Evolutionary conservation across 1,140 invertebrate species (phyloP).

Genomic region (Rhopalosiphum maidis): DNA sequence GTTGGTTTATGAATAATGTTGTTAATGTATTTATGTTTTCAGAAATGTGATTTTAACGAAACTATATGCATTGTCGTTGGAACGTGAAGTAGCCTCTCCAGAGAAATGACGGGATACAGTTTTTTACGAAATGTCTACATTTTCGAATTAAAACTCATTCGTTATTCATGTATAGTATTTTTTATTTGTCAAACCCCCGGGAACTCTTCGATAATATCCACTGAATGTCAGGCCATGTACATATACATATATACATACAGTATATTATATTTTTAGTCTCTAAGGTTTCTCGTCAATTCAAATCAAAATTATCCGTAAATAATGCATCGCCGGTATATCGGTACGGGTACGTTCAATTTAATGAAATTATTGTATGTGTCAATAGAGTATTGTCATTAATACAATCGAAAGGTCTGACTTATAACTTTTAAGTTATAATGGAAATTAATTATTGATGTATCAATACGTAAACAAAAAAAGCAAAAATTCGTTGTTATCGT

Average conservation of each 20-base stretch:
- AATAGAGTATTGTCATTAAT: constrained; percentile 1
- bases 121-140: constrained; percentile 19
- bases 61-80: neutral
- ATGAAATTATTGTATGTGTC: neutral
- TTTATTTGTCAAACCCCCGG: neutral
- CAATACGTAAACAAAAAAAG: neutral
- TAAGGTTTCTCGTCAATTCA: neutral
- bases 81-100: constrained; percentile 5
- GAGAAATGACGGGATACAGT: neutral
- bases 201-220: constrained; percentile 1
- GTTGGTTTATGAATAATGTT: neutral
- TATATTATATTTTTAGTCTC: constrained; percentile 14
- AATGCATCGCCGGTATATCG: neutral
- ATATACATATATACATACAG: neutral
- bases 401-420: neutral
- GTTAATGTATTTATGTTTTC: constrained; percentile 17
- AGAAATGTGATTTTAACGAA: neutral
- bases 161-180: constrained; percentile 31
- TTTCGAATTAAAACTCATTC: constrained; percentile 30
- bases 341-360: neutral
- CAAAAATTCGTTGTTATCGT: neutral
- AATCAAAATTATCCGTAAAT: constrained; percentile 18
- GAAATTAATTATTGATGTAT: neutral
- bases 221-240: neutral
- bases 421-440: neutral